Evolutionary conservation across 2,888 invertebrate genomes (phyloP).

Genomic region (Spialia ferax): DNA sequence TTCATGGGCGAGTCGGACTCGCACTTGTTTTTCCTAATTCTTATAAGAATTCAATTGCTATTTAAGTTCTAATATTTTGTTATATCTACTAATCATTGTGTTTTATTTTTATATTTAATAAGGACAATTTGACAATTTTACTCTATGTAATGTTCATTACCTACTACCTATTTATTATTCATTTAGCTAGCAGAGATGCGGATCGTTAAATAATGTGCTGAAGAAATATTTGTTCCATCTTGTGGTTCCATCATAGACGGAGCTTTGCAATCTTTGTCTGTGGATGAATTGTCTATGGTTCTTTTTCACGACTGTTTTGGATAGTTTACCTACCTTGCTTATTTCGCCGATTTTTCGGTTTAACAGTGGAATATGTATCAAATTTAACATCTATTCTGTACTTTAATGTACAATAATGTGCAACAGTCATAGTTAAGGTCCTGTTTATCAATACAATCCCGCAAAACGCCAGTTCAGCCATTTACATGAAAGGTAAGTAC

Average conservation of each 20-base stretch:
- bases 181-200: slow-evolving; percentile 27
- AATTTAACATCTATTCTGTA: slow-evolving; percentile 62
- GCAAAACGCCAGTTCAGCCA: slow-evolving; percentile 78
- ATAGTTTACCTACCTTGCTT: slow-evolving; percentile 83
- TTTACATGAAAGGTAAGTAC: slow-evolving; percentile 86
- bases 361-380: slow-evolving; percentile 71
- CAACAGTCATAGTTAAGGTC: slow-evolving; percentile 63
- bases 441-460: slow-evolving; percentile 55
- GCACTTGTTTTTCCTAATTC: too few relatives aligned
- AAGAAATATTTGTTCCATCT: slow-evolving; percentile 27
- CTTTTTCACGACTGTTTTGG: slow-evolving; percentile 87
- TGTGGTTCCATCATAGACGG: slow-evolving; percentile 45
- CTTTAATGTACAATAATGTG: slow-evolving; percentile 68
- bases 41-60: too few relatives aligned
- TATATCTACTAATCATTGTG: too few relatives aligned
- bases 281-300: slow-evolving; percentile 67
- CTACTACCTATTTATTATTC: slow-evolving; percentile 39
- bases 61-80: too few relatives aligned
- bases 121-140: too few relatives aligned
- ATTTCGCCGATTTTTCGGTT: slow-evolving; percentile 82
- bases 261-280: slow-evolving; percentile 49
- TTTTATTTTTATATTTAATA: too few relatives aligned
- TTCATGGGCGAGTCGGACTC: too few relatives aligned
- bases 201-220: slow-evolving; percentile 35
- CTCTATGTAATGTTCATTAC: too few relatives aligned